phyloP scores from a whole-genome alignment of 2,113 vertebrate species.

The Chroicocephalus ridibundus region DNA sequence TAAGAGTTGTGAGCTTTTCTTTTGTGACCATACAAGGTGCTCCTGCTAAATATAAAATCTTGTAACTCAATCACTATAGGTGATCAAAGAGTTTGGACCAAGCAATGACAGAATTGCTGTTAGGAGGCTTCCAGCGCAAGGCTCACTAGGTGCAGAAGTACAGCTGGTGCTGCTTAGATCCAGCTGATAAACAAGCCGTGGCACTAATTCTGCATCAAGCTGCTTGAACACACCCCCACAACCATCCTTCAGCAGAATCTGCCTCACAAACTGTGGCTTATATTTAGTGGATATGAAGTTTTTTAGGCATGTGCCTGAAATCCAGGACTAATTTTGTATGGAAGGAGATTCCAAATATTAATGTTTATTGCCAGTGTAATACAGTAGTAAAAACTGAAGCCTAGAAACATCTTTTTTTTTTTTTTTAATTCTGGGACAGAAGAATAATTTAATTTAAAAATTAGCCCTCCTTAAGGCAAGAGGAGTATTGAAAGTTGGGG shows the following conservation, averaged over 20 bases:
- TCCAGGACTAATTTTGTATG: background rate
- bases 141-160: background rate
- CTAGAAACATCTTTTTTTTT: background rate
- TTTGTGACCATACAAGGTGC: background rate
- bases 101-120: background rate
- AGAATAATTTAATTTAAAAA: background rate
- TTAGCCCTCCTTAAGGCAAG: background rate
- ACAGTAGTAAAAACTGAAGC: background rate
- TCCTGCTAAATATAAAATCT: constrained; percentile 20
- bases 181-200: background rate
- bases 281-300: background rate
- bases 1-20: background rate
- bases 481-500: background rate
- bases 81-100: background rate
- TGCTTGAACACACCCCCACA: background rate
- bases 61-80: background rate
- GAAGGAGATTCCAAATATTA: background rate
- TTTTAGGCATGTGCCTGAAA: background rate
- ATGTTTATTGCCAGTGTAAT: background rate
- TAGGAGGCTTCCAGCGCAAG: background rate
- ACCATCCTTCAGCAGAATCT: background rate
- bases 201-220: background rate
- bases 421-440: background rate
- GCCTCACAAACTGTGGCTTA: background rate
- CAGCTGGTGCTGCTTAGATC: background rate